Percentiles rank a stretch among this genome's conserved stretches.
Conservation (phyloP, 2,888 invertebrate species). For the Osmoderma eremita region DNA sequence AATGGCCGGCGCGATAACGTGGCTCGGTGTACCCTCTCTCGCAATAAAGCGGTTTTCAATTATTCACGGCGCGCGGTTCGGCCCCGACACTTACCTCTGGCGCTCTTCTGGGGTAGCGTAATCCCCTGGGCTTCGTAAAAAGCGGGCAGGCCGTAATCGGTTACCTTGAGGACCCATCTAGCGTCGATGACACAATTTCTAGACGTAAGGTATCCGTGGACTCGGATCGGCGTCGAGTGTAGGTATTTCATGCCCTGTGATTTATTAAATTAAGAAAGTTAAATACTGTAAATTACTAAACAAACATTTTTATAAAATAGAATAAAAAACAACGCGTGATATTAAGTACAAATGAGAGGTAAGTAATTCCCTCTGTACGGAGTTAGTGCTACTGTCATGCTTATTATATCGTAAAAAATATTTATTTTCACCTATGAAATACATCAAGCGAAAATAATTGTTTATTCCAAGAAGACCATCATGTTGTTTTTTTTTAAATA, state of each 20-base stretch:
- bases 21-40: neutral
- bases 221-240: slow-evolving; percentile 83
- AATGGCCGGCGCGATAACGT: slow-evolving; percentile 25
- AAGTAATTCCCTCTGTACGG: no score
- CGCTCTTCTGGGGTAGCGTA: slow-evolving; percentile 69
- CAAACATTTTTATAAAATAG: no score
- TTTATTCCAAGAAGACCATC: no score
- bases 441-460: no score
- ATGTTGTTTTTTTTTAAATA: no score
- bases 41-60: slow-evolving; percentile 31
- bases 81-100: slow-evolving; percentile 70
- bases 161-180: slow-evolving; percentile 94
- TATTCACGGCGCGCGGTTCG: slow-evolving; percentile 24
- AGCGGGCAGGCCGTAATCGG: slow-evolving; percentile 87
- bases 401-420: no score
- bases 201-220: slow-evolving; percentile 88
- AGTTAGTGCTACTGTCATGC: no score
- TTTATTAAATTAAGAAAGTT: slow-evolving; percentile 4
- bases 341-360: no score
- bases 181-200: slow-evolving; percentile 95
- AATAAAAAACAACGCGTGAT: no score
- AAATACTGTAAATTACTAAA: neutral
- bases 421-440: no score
- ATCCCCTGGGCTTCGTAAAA: slow-evolving; percentile 81
- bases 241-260: slow-evolving; percentile 88